Conservation (phyloP, 1,140 invertebrate genomes). For the Neodiprion pinetum region DNA sequence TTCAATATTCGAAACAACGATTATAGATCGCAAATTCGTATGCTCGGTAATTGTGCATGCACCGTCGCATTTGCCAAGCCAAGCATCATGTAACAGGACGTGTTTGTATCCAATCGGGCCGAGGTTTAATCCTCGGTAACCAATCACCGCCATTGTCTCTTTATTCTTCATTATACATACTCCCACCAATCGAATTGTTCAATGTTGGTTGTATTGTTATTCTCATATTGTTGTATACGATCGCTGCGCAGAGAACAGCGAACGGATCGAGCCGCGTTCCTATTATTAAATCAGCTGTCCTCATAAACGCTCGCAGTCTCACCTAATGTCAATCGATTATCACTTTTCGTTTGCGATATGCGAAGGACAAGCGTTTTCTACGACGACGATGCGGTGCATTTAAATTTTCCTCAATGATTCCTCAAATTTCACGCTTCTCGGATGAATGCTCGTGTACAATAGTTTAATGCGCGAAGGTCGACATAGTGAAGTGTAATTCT, state of each 20-base stretch:
- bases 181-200: conserved; percentile 11
- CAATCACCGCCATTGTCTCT: background rate
- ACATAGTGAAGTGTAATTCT: background rate
- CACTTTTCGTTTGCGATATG: background rate
- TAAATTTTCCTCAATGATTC: background rate
- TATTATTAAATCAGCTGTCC: background rate
- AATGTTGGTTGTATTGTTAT: conserved; percentile 5
- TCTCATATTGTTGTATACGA: background rate
- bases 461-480: too few relatives aligned
- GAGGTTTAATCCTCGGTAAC: conserved; percentile 5
- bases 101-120: background rate
- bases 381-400: background rate
- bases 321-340: background rate
- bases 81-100: too few relatives aligned
- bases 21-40: too few relatives aligned
- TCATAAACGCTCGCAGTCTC: background rate
- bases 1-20: too few relatives aligned
- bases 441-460: too few relatives aligned
- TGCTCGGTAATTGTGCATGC: too few relatives aligned
- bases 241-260: too few relatives aligned
- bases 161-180: background rate
- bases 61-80: too few relatives aligned
- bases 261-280: background rate
- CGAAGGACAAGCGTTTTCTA: background rate
- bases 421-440: too few relatives aligned